Percentiles rank a stretch among this genome's conserved stretches.
phyloP scores from a whole-genome alignment of 2,797 vertebrate genomes.

The Ataeniobius toweri region DNA sequence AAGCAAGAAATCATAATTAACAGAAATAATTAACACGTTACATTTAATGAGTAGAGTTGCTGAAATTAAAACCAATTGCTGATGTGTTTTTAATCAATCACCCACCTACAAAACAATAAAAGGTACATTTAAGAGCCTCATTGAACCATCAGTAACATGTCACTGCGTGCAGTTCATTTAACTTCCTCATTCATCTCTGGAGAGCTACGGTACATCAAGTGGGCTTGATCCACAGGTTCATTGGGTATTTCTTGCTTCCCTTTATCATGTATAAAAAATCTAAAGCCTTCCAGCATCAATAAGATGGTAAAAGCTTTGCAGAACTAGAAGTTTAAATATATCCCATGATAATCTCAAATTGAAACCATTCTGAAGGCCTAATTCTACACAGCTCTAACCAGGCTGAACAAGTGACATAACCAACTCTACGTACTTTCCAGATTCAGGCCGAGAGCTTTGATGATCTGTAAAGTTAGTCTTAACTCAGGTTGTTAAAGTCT shows the following conservation, averaged over 20 bases:
- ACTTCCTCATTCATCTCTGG: conserved; percentile 12
- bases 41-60: too few species aligned
- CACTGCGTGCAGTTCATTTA: background rate
- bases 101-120: background rate
- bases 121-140: background rate
- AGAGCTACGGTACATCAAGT: background rate
- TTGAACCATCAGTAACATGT: background rate
- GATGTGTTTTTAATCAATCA: background rate
- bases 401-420: background rate
- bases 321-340: background rate
- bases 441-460: background rate
- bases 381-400: background rate
- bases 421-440: background rate
- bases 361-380: background rate
- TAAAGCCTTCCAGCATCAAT: background rate
- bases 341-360: background rate
- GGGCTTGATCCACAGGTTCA: background rate
- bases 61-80: background rate
- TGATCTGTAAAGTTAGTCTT: background rate
- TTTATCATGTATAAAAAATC: background rate
- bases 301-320: background rate
- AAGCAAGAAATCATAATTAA: background rate
- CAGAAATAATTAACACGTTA: background rate
- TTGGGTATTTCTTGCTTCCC: background rate
- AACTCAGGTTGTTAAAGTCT: background rate